Evolutionary conservation across 2,113 vertebrate genomes (phyloP).

Genomic region (Vulpes ferrilata): DNA sequence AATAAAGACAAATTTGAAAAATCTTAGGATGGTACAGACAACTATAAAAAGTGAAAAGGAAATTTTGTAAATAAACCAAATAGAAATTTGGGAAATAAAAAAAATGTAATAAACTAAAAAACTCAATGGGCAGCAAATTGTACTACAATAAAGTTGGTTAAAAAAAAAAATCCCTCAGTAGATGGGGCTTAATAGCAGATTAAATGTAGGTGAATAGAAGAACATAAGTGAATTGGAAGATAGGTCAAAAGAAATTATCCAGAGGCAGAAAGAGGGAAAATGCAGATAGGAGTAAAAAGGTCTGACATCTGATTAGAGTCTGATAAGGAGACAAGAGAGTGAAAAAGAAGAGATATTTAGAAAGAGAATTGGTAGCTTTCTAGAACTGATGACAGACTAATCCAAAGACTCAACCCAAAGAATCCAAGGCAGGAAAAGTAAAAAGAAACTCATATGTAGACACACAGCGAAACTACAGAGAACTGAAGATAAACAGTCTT

Average conservation of each 20-base stretch:
- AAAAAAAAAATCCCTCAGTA: neutral
- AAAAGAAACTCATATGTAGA: neutral
- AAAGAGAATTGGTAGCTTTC: neutral
- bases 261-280: neutral
- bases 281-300: neutral
- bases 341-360: neutral
- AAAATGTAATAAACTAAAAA: neutral
- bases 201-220: neutral
- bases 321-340: neutral
- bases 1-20: neutral
- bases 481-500: neutral
- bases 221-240: neutral
- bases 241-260: neutral
- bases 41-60: neutral
- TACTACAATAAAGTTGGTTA: neutral
- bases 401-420: neutral
- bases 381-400: neutral
- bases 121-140: neutral
- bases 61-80: neutral
- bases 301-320: neutral
- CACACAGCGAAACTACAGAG: neutral
- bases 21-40: neutral
- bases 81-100: conserved; percentile 36
- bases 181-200: neutral
- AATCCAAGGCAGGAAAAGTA: neutral